Evolutionary conservation across 2,888 invertebrate genomes (phyloP).

Genomic region (Calameuta idolon): DNA sequence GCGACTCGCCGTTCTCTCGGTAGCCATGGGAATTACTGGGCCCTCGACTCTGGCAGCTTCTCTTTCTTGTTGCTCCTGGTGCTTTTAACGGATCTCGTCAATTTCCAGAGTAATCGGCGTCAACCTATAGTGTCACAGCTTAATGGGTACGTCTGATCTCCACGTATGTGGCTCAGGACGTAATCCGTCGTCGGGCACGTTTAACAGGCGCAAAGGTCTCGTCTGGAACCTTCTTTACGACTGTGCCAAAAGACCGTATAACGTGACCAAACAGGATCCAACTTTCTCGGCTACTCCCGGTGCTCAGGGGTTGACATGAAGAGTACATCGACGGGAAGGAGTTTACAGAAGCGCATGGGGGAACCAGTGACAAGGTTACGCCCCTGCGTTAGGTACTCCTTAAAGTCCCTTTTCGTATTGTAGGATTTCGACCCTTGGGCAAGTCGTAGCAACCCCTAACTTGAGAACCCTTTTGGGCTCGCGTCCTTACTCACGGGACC

Average conservation of each 20-base stretch:
- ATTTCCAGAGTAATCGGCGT: slow-evolving; percentile 27
- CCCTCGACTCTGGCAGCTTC: slow-evolving; percentile 41
- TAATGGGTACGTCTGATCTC: not conserved
- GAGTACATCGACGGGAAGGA: not conserved
- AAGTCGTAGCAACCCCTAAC: not conserved
- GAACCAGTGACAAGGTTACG: not conserved
- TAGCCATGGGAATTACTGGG: slow-evolving; percentile 25
- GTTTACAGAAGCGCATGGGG: not conserved
- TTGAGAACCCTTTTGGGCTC: not conserved
- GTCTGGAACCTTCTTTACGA: not conserved
- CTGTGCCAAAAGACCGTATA: not conserved
- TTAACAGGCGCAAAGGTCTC: not conserved
- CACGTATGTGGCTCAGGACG: not conserved
- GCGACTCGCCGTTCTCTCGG: not conserved
- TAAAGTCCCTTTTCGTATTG: not conserved
- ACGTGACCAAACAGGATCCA: not conserved
- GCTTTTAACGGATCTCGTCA: slow-evolving; percentile 19
- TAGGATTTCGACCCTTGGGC: not conserved
- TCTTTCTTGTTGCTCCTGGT: slow-evolving; percentile 11
- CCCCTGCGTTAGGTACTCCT: not conserved
- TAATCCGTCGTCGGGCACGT: not conserved
- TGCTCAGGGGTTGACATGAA: not conserved
- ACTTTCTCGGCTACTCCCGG: not conserved
- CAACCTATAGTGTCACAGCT: not conserved
- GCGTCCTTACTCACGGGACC: not conserved